These are phyloP conservation scores for Bostrychus sinensis DNA, from an alignment of 2,113 vertebrate species.

Conservation along the genomic window DNA sequence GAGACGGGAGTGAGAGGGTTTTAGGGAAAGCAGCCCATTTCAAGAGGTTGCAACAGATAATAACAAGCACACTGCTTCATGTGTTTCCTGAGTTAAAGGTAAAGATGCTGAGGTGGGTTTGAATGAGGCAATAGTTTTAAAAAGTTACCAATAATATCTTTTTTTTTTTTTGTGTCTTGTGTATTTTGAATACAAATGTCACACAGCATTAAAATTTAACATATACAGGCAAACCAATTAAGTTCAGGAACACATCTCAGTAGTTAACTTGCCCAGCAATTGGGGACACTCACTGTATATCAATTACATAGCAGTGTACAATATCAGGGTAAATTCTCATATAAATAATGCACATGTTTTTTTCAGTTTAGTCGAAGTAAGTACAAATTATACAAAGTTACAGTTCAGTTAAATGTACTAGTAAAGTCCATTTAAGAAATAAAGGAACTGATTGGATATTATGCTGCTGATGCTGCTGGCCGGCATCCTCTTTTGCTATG, in stretches of 20 bases:
- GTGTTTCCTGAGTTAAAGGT: constrained; percentile 7
- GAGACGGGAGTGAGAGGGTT: too few species aligned
- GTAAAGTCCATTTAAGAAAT: constrained; percentile 9
- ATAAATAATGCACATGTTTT: neutral
- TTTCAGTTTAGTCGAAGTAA: neutral
- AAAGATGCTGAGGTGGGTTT: neutral
- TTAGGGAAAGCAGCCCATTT: constrained; percentile 25
- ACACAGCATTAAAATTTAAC: neutral
- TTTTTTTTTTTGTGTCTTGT: neutral
- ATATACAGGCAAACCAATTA: neutral
- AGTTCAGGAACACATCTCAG: neutral
- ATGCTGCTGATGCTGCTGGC: constrained; percentile 30
- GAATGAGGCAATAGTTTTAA: constrained; percentile 27
- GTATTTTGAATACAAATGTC: neutral
- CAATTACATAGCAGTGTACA: neutral
- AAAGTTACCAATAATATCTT: constrained; percentile 3
- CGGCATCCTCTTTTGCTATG: constrained; percentile 7
- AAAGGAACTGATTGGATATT: constrained; percentile 31
- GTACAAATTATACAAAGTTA: too few species aligned
- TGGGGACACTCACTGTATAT: neutral
- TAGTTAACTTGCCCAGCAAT: neutral
- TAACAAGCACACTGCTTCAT: constrained; percentile 42
- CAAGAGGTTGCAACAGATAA: constrained; percentile 45
- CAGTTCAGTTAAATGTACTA: constrained; percentile 3
- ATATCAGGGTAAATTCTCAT: neutral